A percentile compares a stretch with the other conserved stretches of the same genome.
These are phyloP conservation scores for Geophilus truncorum DNA, from an alignment of 2,888 invertebrate genomes.

Conservation along the genomic window DNA sequence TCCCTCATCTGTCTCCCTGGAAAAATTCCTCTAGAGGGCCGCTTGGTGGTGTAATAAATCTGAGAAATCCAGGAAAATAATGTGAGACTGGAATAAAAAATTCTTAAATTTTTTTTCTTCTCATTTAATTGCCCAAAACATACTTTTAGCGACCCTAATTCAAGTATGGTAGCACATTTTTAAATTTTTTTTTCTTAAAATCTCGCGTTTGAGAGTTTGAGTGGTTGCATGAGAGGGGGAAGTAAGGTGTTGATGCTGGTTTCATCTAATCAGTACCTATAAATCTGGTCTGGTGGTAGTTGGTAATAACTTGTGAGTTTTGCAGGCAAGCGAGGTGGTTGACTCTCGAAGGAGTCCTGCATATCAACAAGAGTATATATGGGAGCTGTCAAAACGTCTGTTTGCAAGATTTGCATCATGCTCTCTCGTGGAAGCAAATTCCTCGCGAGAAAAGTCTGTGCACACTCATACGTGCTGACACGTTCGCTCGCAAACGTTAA, in stretches of 20 bases:
- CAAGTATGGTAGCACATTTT: neutral
- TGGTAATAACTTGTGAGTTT: neutral
- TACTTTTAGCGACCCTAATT: neutral
- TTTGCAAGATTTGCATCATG: neutral
- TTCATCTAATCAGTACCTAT: neutral
- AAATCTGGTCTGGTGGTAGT: neutral
- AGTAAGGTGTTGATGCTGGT: neutral
- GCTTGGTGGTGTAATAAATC: neutral
- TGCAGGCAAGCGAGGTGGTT: constrained; percentile 19
- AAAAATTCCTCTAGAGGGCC: constrained; percentile 1
- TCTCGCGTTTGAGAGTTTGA: neutral
- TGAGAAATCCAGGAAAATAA: constrained; percentile 3
- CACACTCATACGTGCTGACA: neutral
- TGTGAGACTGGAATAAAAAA: neutral
- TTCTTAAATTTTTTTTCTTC: neutral
- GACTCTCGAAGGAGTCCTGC: constrained; percentile 6
- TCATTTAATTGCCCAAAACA: no score
- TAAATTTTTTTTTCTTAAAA: neutral
- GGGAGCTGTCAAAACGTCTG: constrained; percentile 6
- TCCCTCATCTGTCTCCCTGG: constrained; percentile 1
- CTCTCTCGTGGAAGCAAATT: neutral
- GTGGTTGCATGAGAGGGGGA: neutral
- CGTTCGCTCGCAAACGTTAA: neutral
- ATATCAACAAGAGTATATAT: constrained; percentile 4
- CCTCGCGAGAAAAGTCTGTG: neutral